Evolutionary conservation across 2,113 vertebrate genomes (phyloP), one percentile per base, ranked within the genome.

Genomic region (Mobula birostris): DNA sequence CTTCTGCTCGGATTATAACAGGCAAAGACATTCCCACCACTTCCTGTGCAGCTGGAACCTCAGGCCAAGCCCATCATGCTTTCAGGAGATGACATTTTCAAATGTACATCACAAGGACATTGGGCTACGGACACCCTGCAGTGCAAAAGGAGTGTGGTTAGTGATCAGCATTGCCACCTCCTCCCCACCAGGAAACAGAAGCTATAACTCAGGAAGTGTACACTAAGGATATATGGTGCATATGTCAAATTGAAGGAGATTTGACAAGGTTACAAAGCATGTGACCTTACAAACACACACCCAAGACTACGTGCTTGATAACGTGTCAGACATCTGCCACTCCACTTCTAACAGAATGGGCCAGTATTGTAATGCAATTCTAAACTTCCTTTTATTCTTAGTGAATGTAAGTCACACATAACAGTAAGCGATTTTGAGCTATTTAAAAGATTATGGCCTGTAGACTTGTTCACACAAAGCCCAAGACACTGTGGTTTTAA

Each of bases 11-110:
- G 63, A 68, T 70, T 91, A 36, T 48, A 76, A 93, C 19, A 27
- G 40, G 68, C 95, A 96, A 96, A 95, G 95, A 95, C 78, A 48
- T 48, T 94, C 94, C 27, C 0, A 7, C 56, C 0, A 79, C 88
- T 96, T 97, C 96, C 96, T 96, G 95, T 95, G 95, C 95, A 95
- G 94, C 94, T 95, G 94, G 70, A 27, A 15, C 56, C 95, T 95
- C 95, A 90, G 94, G 94, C 94, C 82, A 95, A 94, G 94, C 94
- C 15, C 74, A 70, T 94, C 91, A 93, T 2, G 32, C 70, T 76
- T 87, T 94, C 94, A 94, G 87, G 88, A 68, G 95, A 66, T 1
- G 76, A 80, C 40, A 32, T 63, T 94, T 94, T 94, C 63, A 74
- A 93, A 74, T 24, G 72, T 56, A 76, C 68, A 70, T 72, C 91